A percentile compares a stretch with the other conserved stretches of the same genome.
Conservation (phyloP, 2,113 vertebrate genomes). For the Hippopotamus amphibius region DNA sequence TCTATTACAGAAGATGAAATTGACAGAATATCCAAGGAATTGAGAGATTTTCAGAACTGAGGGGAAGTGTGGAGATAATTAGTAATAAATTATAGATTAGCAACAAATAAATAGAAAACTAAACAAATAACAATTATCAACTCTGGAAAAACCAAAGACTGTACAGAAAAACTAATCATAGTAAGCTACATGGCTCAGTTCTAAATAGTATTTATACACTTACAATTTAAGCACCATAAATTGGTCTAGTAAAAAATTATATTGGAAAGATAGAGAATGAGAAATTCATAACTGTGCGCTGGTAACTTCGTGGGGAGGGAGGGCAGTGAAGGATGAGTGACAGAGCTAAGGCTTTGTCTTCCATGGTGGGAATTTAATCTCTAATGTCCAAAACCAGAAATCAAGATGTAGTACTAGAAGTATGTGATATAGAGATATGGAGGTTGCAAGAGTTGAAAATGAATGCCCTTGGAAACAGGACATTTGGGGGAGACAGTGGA, state of each 20-base stretch:
- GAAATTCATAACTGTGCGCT: not conserved
- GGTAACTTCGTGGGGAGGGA: not conserved
- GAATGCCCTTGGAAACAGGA: not conserved
- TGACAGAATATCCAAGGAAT: not conserved
- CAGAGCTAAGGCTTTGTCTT: not conserved
- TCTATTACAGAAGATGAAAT: not conserved
- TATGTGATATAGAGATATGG: not conserved
- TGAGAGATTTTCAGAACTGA: not conserved
- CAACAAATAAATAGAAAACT: not conserved
- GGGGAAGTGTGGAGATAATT: not conserved
- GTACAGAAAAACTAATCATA: not conserved
- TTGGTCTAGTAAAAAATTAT: not conserved
- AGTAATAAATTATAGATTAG: not conserved
- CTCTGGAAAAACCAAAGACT: not conserved
- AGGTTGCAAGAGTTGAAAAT: not conserved
- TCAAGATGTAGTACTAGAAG: not conserved
- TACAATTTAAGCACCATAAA: not conserved
- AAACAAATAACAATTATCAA: not conserved
- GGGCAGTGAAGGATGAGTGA: not conserved
- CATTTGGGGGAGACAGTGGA: not conserved
- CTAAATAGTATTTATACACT: not conserved
- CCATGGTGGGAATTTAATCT: not conserved
- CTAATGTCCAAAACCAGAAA: not conserved
- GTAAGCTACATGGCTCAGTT: not conserved
- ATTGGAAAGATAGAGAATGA: not conserved